Evolutionary conservation across 2,113 vertebrate genomes (phyloP).

Genomic region (Varanus komodoensis): DNA sequence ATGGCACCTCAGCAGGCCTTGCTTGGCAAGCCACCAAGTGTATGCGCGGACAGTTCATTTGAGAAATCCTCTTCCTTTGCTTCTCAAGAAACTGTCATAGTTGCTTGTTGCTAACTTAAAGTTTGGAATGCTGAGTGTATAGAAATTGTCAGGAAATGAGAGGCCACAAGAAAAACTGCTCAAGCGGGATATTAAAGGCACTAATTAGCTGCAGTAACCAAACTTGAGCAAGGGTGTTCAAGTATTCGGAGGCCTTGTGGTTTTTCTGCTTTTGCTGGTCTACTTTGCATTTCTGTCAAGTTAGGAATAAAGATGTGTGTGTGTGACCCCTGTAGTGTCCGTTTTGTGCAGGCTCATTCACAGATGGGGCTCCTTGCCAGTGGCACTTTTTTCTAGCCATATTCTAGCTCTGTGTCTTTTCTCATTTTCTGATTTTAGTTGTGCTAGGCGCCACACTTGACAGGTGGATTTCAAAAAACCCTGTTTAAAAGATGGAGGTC

Average conservation of each 20-base stretch:
- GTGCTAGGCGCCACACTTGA: neutral
- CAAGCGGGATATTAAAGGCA: neutral
- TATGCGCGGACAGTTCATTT: neutral
- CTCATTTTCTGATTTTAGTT: neutral
- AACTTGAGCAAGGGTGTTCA: neutral
- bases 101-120: fast-evolving
- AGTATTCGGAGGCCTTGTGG: neutral
- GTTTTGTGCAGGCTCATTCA: neutral
- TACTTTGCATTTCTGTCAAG: neutral
- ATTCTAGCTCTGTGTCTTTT: neutral
- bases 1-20: no score
- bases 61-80: neutral
- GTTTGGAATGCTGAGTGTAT: neutral
- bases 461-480: neutral
- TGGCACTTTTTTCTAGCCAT: neutral
- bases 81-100: conserved; percentile 15
- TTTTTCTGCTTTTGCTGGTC: neutral
- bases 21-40: neutral
- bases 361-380: neutral
- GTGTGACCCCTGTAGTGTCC: neutral
- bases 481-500: neutral
- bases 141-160: neutral
- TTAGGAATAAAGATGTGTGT: no score
- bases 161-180: neutral
- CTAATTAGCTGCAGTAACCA: fast-evolving